Evolutionary conservation across 2,113 vertebrate genomes (phyloP), one percentile per base, ranked within the genome.

Genomic region (Turnix velox): DNA sequence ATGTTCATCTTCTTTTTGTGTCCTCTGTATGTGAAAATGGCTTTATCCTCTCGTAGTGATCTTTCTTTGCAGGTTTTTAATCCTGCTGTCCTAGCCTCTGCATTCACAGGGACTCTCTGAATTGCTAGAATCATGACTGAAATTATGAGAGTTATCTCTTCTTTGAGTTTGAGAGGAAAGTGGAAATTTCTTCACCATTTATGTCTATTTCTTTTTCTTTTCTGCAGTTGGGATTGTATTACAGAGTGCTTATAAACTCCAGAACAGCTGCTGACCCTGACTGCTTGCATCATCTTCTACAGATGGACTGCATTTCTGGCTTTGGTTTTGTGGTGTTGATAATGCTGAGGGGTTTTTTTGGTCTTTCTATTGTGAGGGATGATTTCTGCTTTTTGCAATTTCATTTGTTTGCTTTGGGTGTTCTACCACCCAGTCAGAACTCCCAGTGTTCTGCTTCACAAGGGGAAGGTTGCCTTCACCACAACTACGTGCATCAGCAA

Each of bases 271-370:
- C 75, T 82, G 59, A 33, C 27, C 42, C 28, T 10, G 57, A 10
- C 42, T 46, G 22, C 58, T 40, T 57, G 27, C 1, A 0, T 37
- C 14, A 35, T 24, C 10, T 17, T 39, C 1, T 17, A 10, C 3
- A 30, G 27, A 18, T 12, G 37, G 43, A 57, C 28, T 37, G 23
- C 12, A 52, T n/a, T 67, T 40, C 31, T 48, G 45, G 4, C 25
- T 67, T 68, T 31, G 27, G 9, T 20, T 71, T 45, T 11, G 30
- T 18, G 12, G 1, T 59, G 25, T 12, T 71, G 25, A 28, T 37
- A 18, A 10, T 24, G 23, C 8, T 27, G 27, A 4, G 4, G 3
- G n/a, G n/a, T n/a, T n/a, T n/a, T n/a, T n/a, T n/a, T n/a, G n/a
- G n/a, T n/a, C n/a, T n/a, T n/a, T n/a, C n/a, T n/a, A n/a, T n/a